A percentile compares a stretch with the other conserved stretches of the same genome.
Evolutionary conservation across 2,888 invertebrate genomes (phyloP).

Genomic region (Salpingus planirostris): DNA sequence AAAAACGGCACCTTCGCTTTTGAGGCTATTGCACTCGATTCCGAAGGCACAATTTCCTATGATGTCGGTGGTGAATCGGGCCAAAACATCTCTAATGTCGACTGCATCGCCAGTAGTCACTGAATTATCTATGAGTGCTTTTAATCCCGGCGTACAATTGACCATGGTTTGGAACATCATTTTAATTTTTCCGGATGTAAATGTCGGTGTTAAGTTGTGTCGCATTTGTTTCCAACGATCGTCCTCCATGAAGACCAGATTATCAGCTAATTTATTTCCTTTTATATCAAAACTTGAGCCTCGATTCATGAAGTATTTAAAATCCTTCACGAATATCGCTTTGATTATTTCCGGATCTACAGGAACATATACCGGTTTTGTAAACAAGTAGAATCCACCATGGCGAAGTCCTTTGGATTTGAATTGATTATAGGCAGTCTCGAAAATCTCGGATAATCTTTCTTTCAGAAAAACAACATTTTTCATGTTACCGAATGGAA

Average conservation of each 20-base stretch:
- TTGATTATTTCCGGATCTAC: constrained; percentile 31
- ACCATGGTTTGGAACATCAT: constrained; percentile 35
- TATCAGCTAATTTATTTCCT: constrained; percentile 26
- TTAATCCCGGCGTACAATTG: constrained; percentile 26
- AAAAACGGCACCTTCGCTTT: no score
- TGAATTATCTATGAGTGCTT: constrained; percentile 20
- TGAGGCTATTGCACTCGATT: constrained; percentile 49
- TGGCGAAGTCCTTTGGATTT: constrained; percentile 18
- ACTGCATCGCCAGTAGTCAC: constrained; percentile 22
- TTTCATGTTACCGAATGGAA: constrained; percentile 26
- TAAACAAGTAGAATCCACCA: constrained; percentile 22
- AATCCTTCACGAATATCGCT: constrained; percentile 31
- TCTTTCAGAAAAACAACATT: constrained; percentile 14
- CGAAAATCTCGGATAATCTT: constrained; percentile 5
- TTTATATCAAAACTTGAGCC: constrained; percentile 27
- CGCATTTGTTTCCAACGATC: constrained; percentile 39
- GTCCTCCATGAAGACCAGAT: constrained; percentile 27
- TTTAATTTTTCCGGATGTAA: constrained; percentile 42
- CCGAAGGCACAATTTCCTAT: constrained; percentile 49
- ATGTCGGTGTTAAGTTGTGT: constrained; percentile 37
- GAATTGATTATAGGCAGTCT: constrained; percentile 10
- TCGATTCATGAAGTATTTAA: constrained; percentile 30
- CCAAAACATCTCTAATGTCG: constrained; percentile 41
- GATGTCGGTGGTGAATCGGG: constrained; percentile 44
- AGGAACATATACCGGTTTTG: constrained; percentile 26